phyloP scores from a whole-genome alignment of 1,140 invertebrate genomes.

The Limonius californicus region DNA sequence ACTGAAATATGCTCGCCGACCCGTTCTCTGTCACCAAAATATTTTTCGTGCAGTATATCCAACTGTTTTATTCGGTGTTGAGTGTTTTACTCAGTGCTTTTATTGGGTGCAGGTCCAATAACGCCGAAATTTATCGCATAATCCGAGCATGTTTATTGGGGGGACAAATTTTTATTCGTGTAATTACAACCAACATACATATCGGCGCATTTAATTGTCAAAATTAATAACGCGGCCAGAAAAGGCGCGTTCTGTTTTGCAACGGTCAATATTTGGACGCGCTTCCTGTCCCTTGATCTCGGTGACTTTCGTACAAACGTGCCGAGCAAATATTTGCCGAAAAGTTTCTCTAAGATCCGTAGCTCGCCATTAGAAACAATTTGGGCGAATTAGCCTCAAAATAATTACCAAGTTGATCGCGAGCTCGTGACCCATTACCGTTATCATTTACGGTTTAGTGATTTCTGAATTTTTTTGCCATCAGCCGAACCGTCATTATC shows the following conservation, averaged over 20 bases:
- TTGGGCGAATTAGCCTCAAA: background rate
- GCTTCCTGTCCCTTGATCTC: background rate
- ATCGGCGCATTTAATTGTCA: background rate
- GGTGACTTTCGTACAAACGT: background rate
- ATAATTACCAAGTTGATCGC: background rate
- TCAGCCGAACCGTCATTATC: background rate
- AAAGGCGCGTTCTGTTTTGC: background rate
- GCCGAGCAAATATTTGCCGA: background rate
- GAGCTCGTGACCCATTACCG: slow-evolving; percentile 9
- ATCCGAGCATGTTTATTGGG: slow-evolving; percentile 2
- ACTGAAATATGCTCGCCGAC: too few relatives aligned
- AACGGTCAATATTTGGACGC: background rate
- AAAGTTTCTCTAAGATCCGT: background rate
- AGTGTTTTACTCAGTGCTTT: background rate
- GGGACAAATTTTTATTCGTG: background rate
- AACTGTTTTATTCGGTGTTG: slow-evolving; percentile 9
- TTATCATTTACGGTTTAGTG: slow-evolving; percentile 10
- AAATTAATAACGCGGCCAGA: background rate
- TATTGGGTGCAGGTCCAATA: background rate
- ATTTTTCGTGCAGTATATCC: background rate
- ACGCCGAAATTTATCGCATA: background rate
- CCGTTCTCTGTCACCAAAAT: background rate
- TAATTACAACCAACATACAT: background rate
- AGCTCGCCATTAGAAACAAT: background rate
- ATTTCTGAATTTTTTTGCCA: slow-evolving; percentile 3